Evolutionary conservation across 2,113 vertebrate genomes (phyloP), one percentile per base, ranked within the genome.

Genomic region (Brachypodius melanocephalos): DNA sequence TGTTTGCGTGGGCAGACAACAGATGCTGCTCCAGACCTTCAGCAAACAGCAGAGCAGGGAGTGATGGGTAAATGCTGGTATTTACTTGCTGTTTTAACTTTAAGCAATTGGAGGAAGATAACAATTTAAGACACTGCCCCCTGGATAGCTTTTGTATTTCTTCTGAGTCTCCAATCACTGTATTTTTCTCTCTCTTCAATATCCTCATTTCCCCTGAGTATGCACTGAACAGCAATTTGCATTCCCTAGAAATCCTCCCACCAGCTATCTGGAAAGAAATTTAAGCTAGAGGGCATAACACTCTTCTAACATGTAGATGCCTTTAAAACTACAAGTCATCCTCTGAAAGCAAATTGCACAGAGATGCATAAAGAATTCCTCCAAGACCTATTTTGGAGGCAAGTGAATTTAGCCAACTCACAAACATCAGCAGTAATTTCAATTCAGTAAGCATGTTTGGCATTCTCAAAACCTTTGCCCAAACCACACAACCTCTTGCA

Each of bases 241-340:
- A 93, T 74, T 92, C 84, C 85, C 82, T 77, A 93, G 66, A 93
- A 95, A 95, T 87, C 75, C 82, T 89, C 55, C 88, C 82, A 72
- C 89, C 43, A 77, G 85, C 59, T 90, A 58, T 91, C 71, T 86
- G 91, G 90, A 71, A 90, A 93, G 67, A 77, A 71, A 74, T 72
- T 85, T 68, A 79, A 63, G 82, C 80, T 87, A 55, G 66, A 93
- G 58, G 83, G 88, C 88, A 93, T 48, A 96, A 93, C 40, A 67
- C 65, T 84, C 43, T 75, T 72, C 57, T 81, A 82, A 73, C 42
- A 88, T 36, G 72, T 28, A 91, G 63, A 94, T 93, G 85, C 63
- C 55, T 97, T 91, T 57, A 91, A 94, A 95, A 95, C 93, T 91
- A 83, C 84, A 93, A 94, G 82, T 73, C 84, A 67, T 65, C 63